A percentile compares a stretch with the other conserved stretches of the same genome.
phyloP scores from a whole-genome alignment of 2,888 invertebrate species.

The Disparrhopalites patrizii region DNA sequence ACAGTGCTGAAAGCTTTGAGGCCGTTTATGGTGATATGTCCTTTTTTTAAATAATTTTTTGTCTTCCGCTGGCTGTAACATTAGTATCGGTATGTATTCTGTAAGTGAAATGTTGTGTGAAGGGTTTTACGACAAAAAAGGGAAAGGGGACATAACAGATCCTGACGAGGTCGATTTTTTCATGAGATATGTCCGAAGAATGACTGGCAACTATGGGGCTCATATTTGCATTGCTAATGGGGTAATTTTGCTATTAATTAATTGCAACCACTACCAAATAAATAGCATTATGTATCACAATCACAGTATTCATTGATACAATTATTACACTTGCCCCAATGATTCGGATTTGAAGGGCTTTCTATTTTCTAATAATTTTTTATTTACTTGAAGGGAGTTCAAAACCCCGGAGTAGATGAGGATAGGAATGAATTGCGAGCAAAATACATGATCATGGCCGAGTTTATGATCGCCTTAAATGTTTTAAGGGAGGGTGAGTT shows the following conservation, averaged over 20 bases:
- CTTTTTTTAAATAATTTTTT: not conserved
- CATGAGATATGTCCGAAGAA: conserved; percentile 66
- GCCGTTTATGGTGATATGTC: conserved; percentile 71
- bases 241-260: conserved; percentile 55
- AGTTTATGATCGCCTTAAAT: conserved; percentile 85
- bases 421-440: conserved; percentile 94
- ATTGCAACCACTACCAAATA: not conserved
- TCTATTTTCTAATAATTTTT: too few species aligned
- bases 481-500: conserved; percentile 67
- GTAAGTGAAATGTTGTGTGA: not conserved
- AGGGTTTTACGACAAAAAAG: conserved; percentile 52
- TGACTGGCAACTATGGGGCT: conserved; percentile 73
- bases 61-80: too few species aligned
- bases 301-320: too few species aligned
- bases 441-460: conserved; percentile 89
- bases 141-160: conserved; percentile 83
- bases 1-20: conserved; percentile 86
- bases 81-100: not conserved
- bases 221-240: conserved; percentile 99
- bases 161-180: conserved; percentile 77
- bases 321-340: not conserved
- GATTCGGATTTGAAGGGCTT: not conserved
- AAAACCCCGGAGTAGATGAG: conserved; percentile 70
- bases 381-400: too few species aligned
- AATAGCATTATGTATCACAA: not conserved